Evolutionary conservation across 1,140 invertebrate genomes (phyloP).

Genomic region (Eupristina koningsbergeri): DNA sequence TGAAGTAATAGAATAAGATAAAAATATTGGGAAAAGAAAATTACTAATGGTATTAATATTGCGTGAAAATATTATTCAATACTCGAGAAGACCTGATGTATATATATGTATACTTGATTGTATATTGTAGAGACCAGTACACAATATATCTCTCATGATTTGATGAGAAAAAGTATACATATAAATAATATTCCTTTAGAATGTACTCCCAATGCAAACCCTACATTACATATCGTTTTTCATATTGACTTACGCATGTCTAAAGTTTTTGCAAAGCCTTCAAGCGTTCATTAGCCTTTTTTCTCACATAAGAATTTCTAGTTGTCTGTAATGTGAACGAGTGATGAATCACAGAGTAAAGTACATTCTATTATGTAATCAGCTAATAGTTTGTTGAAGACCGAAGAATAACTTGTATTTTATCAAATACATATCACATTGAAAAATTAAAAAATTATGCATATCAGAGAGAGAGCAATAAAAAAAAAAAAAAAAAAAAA

Average conservation of each 20-base stretch:
- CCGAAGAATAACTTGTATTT: not conserved
- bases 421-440: too few relatives aligned
- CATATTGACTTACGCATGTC: conserved; percentile 25
- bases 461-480: too few relatives aligned
- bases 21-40: not conserved
- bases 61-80: not conserved
- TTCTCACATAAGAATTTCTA: not conserved
- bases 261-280: conserved; percentile 13
- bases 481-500: too few relatives aligned
- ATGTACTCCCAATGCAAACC: too few relatives aligned
- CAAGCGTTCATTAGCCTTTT: conserved; percentile 15
- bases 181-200: too few relatives aligned
- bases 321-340: conserved; percentile 20
- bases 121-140: not conserved
- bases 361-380: not conserved
- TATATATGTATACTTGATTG: not conserved
- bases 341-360: not conserved
- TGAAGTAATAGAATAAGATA: not conserved
- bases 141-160: not conserved
- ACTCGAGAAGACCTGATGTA: not conserved
- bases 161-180: not conserved
- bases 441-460: too few relatives aligned
- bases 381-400: not conserved
- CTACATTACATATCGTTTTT: too few relatives aligned
- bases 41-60: not conserved